Percentiles rank a stretch among this genome's conserved stretches.
These are phyloP conservation scores for Scelioninae gen. 1 DNA, from an alignment of 2,888 invertebrate genomes.

Conservation along the genomic window DNA sequence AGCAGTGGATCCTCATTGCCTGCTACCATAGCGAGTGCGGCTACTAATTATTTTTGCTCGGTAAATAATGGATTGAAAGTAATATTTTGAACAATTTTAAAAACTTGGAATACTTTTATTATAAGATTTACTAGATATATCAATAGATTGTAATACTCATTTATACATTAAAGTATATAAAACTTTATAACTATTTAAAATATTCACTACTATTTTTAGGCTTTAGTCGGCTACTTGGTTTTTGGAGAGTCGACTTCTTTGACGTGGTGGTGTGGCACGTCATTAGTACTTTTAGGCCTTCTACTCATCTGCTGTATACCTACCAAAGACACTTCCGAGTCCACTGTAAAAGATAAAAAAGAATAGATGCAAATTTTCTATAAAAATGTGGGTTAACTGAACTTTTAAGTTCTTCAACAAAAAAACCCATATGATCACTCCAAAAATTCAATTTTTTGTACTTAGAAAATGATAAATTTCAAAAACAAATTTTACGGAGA, in stretches of 20 bases:
- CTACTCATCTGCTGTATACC: slow-evolving; percentile 57
- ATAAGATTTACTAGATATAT: neutral
- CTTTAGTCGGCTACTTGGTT: slow-evolving; percentile 88
- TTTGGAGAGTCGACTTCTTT: slow-evolving; percentile 89
- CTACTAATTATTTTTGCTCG: slow-evolving; percentile 88
- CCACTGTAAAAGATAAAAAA: slow-evolving; percentile 20
- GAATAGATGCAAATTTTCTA: neutral
- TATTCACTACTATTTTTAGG: slow-evolving; percentile 85
- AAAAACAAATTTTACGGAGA: no score
- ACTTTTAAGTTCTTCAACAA: no score
- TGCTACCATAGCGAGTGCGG: slow-evolving; percentile 87
- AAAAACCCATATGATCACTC: no score
- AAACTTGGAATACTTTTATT: no score
- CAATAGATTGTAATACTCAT: neutral
- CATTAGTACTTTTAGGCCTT: slow-evolving; percentile 89
- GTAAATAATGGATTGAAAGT: slow-evolving; percentile 84
- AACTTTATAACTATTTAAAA: neutral
- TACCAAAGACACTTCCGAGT: slow-evolving; percentile 8
- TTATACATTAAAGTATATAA: no score
- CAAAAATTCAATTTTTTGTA: no score
- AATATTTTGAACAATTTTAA: no score
- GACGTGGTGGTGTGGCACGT: slow-evolving; percentile 89
- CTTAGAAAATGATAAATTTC: no score
- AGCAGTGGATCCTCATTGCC: slow-evolving; percentile 86
- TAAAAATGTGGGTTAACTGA: no score